Percentiles rank a stretch among this genome's conserved stretches.
phyloP scores from a whole-genome alignment of 2,113 vertebrate species.

The Delphinus delphis region DNA sequence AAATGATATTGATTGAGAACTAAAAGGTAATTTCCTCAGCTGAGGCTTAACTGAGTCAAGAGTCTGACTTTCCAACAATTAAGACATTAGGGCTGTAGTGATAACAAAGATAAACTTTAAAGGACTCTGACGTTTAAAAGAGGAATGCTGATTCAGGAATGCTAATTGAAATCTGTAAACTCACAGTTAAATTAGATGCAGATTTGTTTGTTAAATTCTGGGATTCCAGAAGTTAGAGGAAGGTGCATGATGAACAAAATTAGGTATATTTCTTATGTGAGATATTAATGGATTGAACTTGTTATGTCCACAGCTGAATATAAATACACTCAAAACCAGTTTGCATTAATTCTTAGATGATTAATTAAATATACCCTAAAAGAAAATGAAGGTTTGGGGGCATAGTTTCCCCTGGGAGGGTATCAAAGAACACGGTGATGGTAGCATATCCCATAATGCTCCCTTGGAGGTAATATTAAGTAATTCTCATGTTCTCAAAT shows the following conservation, averaged over 20 bases:
- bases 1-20: constrained; percentile 28
- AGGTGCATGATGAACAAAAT: background rate
- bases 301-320: background rate
- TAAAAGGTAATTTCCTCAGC: background rate
- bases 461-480: background rate
- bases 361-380: background rate
- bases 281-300: background rate
- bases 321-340: background rate
- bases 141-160: background rate
- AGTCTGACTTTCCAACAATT: background rate
- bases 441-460: background rate
- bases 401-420: background rate
- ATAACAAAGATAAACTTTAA: constrained; percentile 25
- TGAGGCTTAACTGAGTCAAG: background rate
- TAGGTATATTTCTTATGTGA: background rate
- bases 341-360: background rate
- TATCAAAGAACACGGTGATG: background rate
- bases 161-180: background rate
- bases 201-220: constrained; percentile 47
- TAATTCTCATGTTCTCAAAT: constrained; percentile 10
- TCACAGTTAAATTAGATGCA: background rate
- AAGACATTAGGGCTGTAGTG: background rate
- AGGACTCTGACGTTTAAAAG: background rate
- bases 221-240: constrained; percentile 27
- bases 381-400: background rate